These are phyloP conservation scores for Leptatherina wallacei DNA, from an alignment of 2,797 vertebrate species.

Conservation along the genomic window DNA sequence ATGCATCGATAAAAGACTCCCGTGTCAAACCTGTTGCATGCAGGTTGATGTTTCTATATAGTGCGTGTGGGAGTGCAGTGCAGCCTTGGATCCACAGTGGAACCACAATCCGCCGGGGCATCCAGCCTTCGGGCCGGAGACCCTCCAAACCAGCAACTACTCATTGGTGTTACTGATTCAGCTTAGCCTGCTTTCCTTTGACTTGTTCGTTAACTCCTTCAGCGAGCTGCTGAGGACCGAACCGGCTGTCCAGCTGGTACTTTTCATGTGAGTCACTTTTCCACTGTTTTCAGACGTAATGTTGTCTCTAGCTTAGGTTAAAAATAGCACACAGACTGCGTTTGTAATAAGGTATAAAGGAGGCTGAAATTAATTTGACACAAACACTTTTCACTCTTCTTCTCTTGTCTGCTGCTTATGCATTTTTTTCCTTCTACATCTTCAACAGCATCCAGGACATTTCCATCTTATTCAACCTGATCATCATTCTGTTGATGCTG, in stretches of 20 bases:
- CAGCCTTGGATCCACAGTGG: slow-evolving; percentile 81
- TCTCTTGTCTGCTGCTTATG: neutral
- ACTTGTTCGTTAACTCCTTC: slow-evolving; percentile 94
- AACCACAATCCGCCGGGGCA: slow-evolving; percentile 69
- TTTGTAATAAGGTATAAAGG: slow-evolving; percentile 5
- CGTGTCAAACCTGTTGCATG: neutral
- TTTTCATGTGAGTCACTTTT: slow-evolving; percentile 89
- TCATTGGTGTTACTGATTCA: slow-evolving; percentile 92
- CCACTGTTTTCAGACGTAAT: slow-evolving; percentile 7
- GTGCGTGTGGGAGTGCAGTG: slow-evolving; percentile 49
- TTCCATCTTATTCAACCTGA: slow-evolving; percentile 89
- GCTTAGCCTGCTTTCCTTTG: slow-evolving; percentile 89
- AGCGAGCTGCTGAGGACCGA: slow-evolving; percentile 89
- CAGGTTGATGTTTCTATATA: slow-evolving; percentile 64
- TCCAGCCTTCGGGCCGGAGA: slow-evolving; percentile 75
- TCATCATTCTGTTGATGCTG: slow-evolving; percentile 95
- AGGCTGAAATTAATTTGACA: neutral
- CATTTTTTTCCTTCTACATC: neutral
- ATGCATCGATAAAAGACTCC: neutral
- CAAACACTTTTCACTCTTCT: neutral
- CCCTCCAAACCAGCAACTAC: slow-evolving; percentile 92
- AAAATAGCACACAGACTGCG: neutral
- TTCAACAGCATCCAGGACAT: slow-evolving; percentile 90
- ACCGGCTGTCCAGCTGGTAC: slow-evolving; percentile 89
- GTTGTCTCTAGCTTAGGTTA: neutral